A percentile compares a stretch with the other conserved stretches of the same genome.
phyloP scores from a whole-genome alignment of 2,888 invertebrate genomes.

The Pandemis heparana region DNA sequence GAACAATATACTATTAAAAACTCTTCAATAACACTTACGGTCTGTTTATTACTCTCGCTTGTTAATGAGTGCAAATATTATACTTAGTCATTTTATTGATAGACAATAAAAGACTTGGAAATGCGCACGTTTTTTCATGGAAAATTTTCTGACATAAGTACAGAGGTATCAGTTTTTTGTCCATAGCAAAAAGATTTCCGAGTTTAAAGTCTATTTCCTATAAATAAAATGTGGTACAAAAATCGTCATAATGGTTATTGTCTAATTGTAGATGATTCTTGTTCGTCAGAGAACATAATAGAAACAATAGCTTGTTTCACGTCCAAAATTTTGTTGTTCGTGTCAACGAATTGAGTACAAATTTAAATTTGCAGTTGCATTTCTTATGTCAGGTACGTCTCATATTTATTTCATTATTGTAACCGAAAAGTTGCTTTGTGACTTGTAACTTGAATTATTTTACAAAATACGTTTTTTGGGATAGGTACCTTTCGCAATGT shows the following conservation, averaged over 20 bases:
- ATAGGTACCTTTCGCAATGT: too few relatives aligned
- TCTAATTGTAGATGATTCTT: conserved; percentile 9
- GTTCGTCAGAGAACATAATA: neutral
- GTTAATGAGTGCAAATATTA: neutral
- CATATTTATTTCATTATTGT: neutral
- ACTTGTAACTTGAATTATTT: neutral
- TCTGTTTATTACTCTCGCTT: neutral
- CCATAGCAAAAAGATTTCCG: neutral
- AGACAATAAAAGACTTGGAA: neutral
- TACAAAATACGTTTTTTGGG: neutral
- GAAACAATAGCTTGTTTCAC: conserved; percentile 14
- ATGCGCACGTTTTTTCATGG: neutral
- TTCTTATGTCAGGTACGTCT: neutral
- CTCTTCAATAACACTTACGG: neutral
- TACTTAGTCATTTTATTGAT: neutral
- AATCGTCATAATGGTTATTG: neutral
- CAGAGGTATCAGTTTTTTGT: neutral
- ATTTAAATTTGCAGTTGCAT: neutral
- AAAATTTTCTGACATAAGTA: neutral
- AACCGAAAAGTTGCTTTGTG: neutral
- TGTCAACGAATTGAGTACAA: conserved; percentile 15
- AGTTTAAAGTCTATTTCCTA: conserved; percentile 12
- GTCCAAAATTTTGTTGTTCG: conserved; percentile 11
- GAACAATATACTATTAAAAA: too few relatives aligned
- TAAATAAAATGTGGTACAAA: neutral